phyloP scores from a whole-genome alignment of 2,797 vertebrate species.

The Zonotrichia albicollis region DNA sequence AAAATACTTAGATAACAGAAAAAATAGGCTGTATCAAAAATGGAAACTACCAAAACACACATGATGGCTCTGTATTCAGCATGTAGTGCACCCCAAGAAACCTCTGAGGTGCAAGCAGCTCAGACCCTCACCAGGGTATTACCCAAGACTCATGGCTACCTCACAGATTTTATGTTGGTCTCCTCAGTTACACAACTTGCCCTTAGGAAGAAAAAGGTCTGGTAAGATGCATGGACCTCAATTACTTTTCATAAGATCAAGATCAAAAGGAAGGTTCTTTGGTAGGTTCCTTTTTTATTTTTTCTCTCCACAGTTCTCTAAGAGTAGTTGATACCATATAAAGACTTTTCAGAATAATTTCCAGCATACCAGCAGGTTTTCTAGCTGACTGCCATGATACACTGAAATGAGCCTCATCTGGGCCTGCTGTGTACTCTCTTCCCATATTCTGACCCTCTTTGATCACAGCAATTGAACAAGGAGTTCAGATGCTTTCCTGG shows the following conservation, averaged over 20 bases:
- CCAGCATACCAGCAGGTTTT: slow-evolving; percentile 1
- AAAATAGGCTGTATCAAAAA: background rate
- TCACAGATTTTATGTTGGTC: background rate
- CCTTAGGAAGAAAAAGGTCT: background rate
- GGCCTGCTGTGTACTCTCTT: slow-evolving; percentile 33
- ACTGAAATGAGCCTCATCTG: slow-evolving; percentile 30
- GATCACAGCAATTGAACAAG: slow-evolving; percentile 19
- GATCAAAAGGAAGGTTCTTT: background rate
- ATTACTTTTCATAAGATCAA: background rate
- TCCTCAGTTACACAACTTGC: background rate
- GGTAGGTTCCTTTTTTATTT: too few relatives aligned
- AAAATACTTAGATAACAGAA: background rate
- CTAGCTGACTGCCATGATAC: background rate
- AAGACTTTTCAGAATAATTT: slow-evolving; percentile 10
- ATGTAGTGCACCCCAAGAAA: background rate
- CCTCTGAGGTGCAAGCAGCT: background rate
- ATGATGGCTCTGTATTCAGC: background rate
- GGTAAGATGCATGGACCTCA: background rate
- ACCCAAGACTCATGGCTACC: background rate
- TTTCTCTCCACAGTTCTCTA: background rate
- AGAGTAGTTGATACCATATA: background rate
- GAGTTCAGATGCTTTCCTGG: background rate
- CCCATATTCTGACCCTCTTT: slow-evolving; percentile 32
- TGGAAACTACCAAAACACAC: background rate
- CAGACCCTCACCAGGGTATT: background rate